Conservation (phyloP, 2,888 invertebrate genomes). For the Pyrrhia umbra region DNA sequence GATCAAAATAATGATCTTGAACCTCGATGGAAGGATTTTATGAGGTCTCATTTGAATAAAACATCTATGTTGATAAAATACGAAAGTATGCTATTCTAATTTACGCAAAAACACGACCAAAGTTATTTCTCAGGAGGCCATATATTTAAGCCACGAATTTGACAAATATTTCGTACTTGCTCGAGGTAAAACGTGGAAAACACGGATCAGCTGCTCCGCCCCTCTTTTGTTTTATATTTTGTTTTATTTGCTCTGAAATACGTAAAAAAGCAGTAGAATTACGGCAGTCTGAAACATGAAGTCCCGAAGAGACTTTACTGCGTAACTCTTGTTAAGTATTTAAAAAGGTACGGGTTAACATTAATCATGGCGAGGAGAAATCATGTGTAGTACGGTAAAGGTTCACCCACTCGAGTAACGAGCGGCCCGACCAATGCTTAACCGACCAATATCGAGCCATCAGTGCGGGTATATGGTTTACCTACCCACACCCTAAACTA, state of each 20-base stretch:
- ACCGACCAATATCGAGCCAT: conserved; percentile 49
- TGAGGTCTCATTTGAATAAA: conserved; percentile 11
- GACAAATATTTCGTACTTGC: conserved; percentile 49
- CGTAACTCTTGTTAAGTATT: conserved; percentile 50
- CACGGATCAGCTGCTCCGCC: conserved; percentile 45
- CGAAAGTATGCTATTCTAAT: conserved; percentile 25
- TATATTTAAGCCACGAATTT: conserved; percentile 42
- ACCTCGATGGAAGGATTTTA: neutral
- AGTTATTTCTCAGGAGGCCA: conserved; percentile 39
- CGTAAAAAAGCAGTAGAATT: conserved; percentile 35
- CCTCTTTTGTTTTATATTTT: conserved; percentile 29
- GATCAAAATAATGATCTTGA: neutral
- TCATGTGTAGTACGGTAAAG: conserved; percentile 44
- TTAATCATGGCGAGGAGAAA: conserved; percentile 47
- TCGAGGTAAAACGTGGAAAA: conserved; percentile 44
- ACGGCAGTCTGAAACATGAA: conserved; percentile 41
- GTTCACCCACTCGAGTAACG: conserved; percentile 56
- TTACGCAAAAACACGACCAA: conserved; percentile 28
- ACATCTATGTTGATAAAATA: conserved; percentile 7
- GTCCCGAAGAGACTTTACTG: conserved; percentile 29
- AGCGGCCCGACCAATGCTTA: conserved; percentile 36
- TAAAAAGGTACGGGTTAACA: conserved; percentile 49
- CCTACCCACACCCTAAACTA: conserved; percentile 46
- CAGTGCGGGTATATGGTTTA: conserved; percentile 38
- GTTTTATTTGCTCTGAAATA: conserved; percentile 28